A percentile compares a stretch with the other conserved stretches of the same genome.
These are phyloP conservation scores for Emydoidea blandingii DNA, from an alignment of 2,797 vertebrate genomes.

Conservation along the genomic window DNA sequence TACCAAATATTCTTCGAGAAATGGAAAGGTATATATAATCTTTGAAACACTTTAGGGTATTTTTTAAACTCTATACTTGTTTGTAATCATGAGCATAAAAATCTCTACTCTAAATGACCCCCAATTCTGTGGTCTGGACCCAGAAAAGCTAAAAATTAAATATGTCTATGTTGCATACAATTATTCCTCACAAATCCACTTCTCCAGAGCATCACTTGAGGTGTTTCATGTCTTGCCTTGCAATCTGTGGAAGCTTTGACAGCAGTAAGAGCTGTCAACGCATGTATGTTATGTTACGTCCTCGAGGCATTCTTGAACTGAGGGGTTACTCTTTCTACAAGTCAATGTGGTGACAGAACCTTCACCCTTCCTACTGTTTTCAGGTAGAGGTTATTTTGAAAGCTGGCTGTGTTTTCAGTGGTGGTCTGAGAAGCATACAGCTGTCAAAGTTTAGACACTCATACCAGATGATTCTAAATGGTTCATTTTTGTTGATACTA, in stretches of 20 bases:
- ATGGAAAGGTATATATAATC: conserved; percentile 87
- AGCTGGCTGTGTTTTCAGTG: not conserved
- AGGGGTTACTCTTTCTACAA: not conserved
- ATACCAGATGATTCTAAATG: not conserved
- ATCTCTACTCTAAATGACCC: not conserved
- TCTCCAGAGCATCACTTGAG: not conserved
- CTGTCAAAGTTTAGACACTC: not conserved
- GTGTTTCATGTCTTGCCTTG: not conserved
- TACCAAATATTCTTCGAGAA: conserved; percentile 87
- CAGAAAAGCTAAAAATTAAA: not conserved
- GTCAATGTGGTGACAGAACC: not conserved
- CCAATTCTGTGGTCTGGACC: not conserved
- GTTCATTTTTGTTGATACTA: not conserved
- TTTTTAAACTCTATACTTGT: fast-evolving
- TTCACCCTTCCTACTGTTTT: not conserved
- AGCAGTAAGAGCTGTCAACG: fast-evolving
- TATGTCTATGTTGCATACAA: not conserved
- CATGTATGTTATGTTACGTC: not conserved
- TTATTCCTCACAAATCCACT: not conserved
- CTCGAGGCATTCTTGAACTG: not conserved
- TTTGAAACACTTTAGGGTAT: not conserved
- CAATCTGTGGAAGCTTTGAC: not conserved
- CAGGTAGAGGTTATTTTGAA: not conserved
- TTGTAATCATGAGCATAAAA: fast-evolving
- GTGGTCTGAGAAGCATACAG: not conserved